Evolutionary conservation across 2,888 invertebrate species (phyloP).

Genomic region (Tipula confusa): DNA sequence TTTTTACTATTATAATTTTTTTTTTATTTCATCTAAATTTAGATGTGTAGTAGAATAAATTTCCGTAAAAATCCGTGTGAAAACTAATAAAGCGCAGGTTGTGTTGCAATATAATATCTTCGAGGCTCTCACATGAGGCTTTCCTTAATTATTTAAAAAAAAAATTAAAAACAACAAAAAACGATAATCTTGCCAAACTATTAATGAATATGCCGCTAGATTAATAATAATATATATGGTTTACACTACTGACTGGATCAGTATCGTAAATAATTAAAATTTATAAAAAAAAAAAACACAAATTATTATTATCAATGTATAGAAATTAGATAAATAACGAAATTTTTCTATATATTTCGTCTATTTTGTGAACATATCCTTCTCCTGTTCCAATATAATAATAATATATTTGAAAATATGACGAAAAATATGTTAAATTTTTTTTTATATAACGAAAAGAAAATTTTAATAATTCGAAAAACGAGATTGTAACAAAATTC

Average conservation of each 20-base stretch:
- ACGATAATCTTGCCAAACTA: neutral
- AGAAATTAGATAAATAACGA: neutral
- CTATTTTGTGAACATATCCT: constrained; percentile 16
- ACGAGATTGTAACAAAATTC: constrained; percentile 12
- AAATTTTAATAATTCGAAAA: constrained; percentile 25
- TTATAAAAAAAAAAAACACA: no score
- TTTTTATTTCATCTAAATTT: neutral
- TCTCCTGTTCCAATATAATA: neutral
- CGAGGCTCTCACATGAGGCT: neutral
- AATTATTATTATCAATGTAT: neutral
- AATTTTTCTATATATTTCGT: neutral
- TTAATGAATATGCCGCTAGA: neutral
- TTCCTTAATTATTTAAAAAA: neutral
- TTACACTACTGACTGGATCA: neutral
- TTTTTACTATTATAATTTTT: no score
- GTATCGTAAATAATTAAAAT: neutral
- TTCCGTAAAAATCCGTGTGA: neutral
- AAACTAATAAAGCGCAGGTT: neutral
- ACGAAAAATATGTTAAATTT: constrained; percentile 5
- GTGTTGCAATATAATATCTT: neutral
- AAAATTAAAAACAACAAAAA: no score
- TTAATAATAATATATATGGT: neutral
- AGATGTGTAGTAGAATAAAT: neutral
- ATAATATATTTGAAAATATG: neutral
- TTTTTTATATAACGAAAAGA: constrained; percentile 3